Evolutionary conservation across 1,140 invertebrate genomes (phyloP), one percentile per base, ranked within the genome.

Genomic region (Sycophila sp.): DNA sequence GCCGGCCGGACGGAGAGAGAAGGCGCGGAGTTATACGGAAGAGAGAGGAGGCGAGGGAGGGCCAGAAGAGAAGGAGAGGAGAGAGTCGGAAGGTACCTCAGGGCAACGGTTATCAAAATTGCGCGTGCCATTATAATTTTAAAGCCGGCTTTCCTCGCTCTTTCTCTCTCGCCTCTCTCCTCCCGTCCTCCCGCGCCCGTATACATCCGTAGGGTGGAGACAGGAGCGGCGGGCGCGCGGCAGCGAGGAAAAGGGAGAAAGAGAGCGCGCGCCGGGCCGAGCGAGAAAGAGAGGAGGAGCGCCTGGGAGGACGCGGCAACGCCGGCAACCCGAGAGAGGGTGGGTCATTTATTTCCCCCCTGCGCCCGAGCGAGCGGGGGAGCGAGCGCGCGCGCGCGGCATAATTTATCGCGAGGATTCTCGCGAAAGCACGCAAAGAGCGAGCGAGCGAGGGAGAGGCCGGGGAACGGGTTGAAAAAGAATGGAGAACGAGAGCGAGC

Each of bases 381-480:
- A 62, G 40, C 63, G 10, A 13, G 15, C 30, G 60, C 69, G 53
- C 55, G 40, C 78, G 82, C 82, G 79, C 79, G 80, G 83, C 84
- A 85, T 85, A 86, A 85, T 85, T 85, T 86, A 85, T 85, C 83
- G 85, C 84, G 83, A 85, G 84, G 84, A 85, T 85, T 86, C 85
- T 84, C 84, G 81, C 84, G 83, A 86, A 84, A 86, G 83, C 82
- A 85, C 81, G 84, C 81, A 84, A 80, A 80, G 80, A 71, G 74
- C 74, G 73, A 76, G 74, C 72, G 72, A 76, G 73, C 62, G 75
- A 76, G 69, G 73, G 71, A 69, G 69, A 42, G 71, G 68, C 55
- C 68, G 65, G 36, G 26, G 64, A 73, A 71, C 69, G 24, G n/a
- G 22, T 34, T 40, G 34, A 68, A 40, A 59, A 53, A 59, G 53